Evolutionary conservation across 2,888 invertebrate species (phyloP).

Genomic region (Odontothrips loti): DNA sequence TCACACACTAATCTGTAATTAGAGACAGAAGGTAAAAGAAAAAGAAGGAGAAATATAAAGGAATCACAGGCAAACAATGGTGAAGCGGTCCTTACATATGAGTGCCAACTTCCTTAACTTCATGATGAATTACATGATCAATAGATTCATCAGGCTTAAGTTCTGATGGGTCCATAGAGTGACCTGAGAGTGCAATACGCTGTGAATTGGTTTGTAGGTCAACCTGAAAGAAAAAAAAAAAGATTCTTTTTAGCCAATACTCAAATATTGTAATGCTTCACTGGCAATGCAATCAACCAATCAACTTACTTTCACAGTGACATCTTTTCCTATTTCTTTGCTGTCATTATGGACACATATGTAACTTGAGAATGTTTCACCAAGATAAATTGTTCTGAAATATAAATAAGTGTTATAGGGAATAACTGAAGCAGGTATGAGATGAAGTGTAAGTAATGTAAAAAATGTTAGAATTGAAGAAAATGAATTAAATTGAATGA

Average conservation of each 20-base stretch:
- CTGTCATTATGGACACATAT: constrained; percentile 97
- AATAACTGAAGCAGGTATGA: constrained; percentile 22
- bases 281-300: background rate
- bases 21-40: constrained; percentile 33
- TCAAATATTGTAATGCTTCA: background rate
- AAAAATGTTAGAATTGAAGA: constrained; percentile 25
- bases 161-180: constrained; percentile 59
- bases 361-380: constrained; percentile 97
- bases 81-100: constrained; percentile 68
- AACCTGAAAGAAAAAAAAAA: constrained; percentile 55
- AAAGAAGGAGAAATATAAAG: constrained; percentile 27
- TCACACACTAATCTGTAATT: constrained; percentile 83
- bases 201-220: constrained; percentile 88
- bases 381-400: constrained; percentile 85
- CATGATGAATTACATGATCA: constrained; percentile 95
- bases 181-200: constrained; percentile 73
- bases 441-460: constrained; percentile 26
- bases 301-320: constrained; percentile 65
- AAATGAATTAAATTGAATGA: constrained; percentile 15
- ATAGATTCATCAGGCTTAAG: constrained; percentile 75
- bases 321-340: constrained; percentile 73
- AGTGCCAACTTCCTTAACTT: constrained; percentile 98
- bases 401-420: constrained; percentile 30
- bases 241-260: background rate
- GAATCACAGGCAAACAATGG: constrained; percentile 25